Base-by-base conservation (phyloP, 2,113 vertebrate species). In the Tretioscincus oriximinensis region DNA sequence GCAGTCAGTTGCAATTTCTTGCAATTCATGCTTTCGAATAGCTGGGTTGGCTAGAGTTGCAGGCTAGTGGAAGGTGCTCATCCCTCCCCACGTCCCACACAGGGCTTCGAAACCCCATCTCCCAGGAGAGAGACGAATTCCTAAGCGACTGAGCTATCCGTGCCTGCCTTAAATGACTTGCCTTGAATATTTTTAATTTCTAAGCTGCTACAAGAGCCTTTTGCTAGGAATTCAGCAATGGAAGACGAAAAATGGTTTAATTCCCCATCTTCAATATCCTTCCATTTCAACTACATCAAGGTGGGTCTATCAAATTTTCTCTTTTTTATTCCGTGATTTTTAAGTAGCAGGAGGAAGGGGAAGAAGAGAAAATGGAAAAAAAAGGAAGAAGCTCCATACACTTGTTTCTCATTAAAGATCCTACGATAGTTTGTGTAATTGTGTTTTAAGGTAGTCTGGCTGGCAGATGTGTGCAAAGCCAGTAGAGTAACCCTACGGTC, bases 321-420 rank as follows among this genome's bases (percentile, higher is more conserved):
- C 94, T 94, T 93, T 93, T 92, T 41, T 41, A 88, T 88, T 95
- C 86, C 88, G 90, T 87, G 85, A 87, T 90, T 93, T 87, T 83
- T 41, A 89, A 87, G 85, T 79, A n/a, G n/a, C 58, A 87, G 81
- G 77, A 71, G 73, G 70, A 9, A 26, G 18, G 77, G 1, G 82
- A 1, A 61, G 65, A 73, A 70, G 68, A 71, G 65, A 0, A 51
- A 83, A 28, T 71, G 65, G n/a, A n/a, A 81, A 86, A 73, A 86
- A n/a, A 70, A 5, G 76, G 54, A 85, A 86, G 84, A 90, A 78
- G 89, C 85, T 93, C 90, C 92, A 94, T 92, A 94, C 95, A 95
- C 95, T 96, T 95, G 95, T 95, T 96, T 96, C 94, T 91, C 94
- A 96, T 96, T 96, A 95, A 93, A 94, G 90, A 93, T 90, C 90